Conservation (phyloP, 1,140 invertebrate species). For the Sycobia sp. region DNA sequence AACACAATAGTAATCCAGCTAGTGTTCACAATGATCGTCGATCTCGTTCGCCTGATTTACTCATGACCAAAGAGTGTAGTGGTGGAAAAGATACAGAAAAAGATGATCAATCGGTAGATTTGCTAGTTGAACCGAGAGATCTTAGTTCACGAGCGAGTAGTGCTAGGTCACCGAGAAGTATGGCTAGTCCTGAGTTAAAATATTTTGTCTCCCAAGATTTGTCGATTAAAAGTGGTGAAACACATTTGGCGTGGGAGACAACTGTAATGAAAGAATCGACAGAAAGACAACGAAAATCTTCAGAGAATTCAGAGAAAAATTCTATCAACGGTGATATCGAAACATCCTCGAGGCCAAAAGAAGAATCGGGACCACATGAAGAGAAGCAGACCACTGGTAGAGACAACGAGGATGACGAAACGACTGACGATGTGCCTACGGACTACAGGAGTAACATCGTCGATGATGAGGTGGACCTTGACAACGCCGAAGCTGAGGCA, state of each 20-base stretch:
- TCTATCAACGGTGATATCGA: slow-evolving; percentile 17
- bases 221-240: neutral
- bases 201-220: slow-evolving; percentile 37
- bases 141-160: slow-evolving; percentile 55
- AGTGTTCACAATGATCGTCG: slow-evolving; percentile 34
- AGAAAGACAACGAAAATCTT: slow-evolving; percentile 29
- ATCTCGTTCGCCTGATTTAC: slow-evolving; percentile 38
- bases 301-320: slow-evolving; percentile 20
- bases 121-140: slow-evolving; percentile 54
- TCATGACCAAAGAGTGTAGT: slow-evolving; percentile 17
- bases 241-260: slow-evolving; percentile 2
- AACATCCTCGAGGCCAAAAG: slow-evolving; percentile 22
- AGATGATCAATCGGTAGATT: slow-evolving; percentile 26
- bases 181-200: slow-evolving; percentile 49
- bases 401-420: slow-evolving; percentile 33
- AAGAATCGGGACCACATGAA: slow-evolving; percentile 11
- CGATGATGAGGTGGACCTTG: slow-evolving; percentile 32
- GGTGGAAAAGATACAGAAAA: slow-evolving; percentile 19
- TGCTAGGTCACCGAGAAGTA: slow-evolving; percentile 46
- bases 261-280: slow-evolving; percentile 30
- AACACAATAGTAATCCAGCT: neutral
- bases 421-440: slow-evolving; percentile 27
- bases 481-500: slow-evolving; percentile 43
- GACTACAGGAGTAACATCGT: slow-evolving; percentile 15
- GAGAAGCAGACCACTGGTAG: neutral